Base-by-base conservation (phyloP, 1,140 invertebrate genomes). In the Ganaspis sp. region DNA sequence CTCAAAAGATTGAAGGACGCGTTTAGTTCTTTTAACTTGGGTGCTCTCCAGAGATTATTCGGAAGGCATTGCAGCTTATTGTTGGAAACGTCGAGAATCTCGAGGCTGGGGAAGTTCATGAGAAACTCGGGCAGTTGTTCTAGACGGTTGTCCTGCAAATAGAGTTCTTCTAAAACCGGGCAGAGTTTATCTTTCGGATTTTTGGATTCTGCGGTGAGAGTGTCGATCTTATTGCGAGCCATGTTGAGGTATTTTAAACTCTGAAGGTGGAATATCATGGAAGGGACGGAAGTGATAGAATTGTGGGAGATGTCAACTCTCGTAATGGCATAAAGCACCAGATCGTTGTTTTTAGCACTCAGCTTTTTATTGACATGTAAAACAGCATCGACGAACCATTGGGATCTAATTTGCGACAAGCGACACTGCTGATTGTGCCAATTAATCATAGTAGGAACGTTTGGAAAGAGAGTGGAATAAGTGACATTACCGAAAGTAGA, bases 281-380 rank as follows among this genome's bases (percentile, higher is more conserved):
- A 87, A 0, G 98, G 98, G 75, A 99, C 88, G 15, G 93, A 92
- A 0, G 94, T 94, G 5, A 99, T 92, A 58, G 94, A 94, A 90
- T 99, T 99, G 82, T 96, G 95, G 2, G 98, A 99, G 12, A 99
- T 93, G 89, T 99, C 98, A 8, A 99, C 92, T 49, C 98, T 93
- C 0, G 98, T 99, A 21, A 99, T 96, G 0, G 98, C 97, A 81
- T 95, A 95, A 0, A 99, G 89, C 0, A 96, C 95, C 26, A 96
- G 91, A 77, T 94, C 93, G 78, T 94, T 94, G 76, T 94, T 94
- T 72, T 93, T 92, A 0, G 95, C 93, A 83, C 93, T 95, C n/a
- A 99, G 87, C 84, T 95, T 96, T 23, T 95, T 94, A 89, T 98
- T 98, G 0, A 98, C 94, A 76, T 95, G 94, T 26, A 98, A 87